Evolutionary conservation across 2,113 vertebrate species (phyloP), one percentile per base, ranked within the genome.

Genomic region (Podarcis raffonei): DNA sequence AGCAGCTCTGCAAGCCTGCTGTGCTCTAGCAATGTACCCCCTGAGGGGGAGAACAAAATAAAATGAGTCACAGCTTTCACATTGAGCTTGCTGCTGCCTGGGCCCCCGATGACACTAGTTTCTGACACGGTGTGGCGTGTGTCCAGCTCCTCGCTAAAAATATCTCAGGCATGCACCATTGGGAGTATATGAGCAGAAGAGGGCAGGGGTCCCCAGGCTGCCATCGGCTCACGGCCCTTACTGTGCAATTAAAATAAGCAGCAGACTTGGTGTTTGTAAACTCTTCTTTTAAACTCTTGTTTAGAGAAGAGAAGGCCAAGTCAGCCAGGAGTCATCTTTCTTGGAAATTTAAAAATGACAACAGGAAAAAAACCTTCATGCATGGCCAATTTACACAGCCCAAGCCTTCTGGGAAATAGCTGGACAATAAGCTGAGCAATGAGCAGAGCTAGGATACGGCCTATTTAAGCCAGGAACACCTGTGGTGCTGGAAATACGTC

Each of bases 1-100:
- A 84, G 80, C 85, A 79, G 88, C 89, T 92, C 83, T 91, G 91
- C 86, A 92, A 91, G 62, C 82, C 66, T 89, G 89, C 92, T 83
- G 22, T 81, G 53, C 82, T 69, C 83, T 76, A 87, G 92, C 87
- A 86, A 87, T 84, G 88, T 84, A 87, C 90, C 87, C 91, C 79
- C n/a, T 74, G 84, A 92, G 81, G 0, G 59, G 84, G 81, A 77
- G 84, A 89, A 91, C 27, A 84, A 94, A 96, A 90, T 66, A 82
- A 85, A 75, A 65, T n/a, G 69, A 92, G 89, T 93, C 85, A 93
- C 92, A 92, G 85, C 89, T 90, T 81, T 90, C 89, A 35, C 2
- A 0, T 88, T 5, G 57, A 72, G 87, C 80, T 86, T 53, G 62
- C 82, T 92, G 81, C 92, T 86, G 81, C 39, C 23, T 16, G 74